Evolutionary conservation across 2,797 vertebrate species (phyloP).

Genomic region (Sebastes umbrosus): DNA sequence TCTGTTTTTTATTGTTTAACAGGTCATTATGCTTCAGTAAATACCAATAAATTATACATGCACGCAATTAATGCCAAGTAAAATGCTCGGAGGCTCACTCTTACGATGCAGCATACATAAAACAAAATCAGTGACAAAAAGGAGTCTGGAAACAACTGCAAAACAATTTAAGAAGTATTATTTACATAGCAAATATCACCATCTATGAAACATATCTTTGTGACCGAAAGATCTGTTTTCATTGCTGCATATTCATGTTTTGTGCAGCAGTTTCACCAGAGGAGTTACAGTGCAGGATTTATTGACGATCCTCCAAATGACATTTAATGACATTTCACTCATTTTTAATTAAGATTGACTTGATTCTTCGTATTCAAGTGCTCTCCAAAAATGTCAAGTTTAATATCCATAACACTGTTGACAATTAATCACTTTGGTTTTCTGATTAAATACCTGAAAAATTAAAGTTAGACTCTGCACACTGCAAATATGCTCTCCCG

Average conservation of each 20-base stretch:
- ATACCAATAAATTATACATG: conserved; percentile 19
- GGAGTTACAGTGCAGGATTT: neutral
- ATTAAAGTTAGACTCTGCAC: neutral
- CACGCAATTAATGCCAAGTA: neutral
- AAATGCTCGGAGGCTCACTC: neutral
- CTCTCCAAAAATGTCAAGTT: conserved; percentile 8
- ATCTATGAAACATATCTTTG: neutral
- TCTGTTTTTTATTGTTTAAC: conserved; percentile 10
- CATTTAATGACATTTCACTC: conserved; percentile 18
- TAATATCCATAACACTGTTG: neutral
- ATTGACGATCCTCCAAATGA: neutral
- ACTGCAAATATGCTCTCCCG: neutral
- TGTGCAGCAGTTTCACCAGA: neutral
- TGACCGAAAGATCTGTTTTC: neutral
- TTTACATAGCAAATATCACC: neutral
- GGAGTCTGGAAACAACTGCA: neutral
- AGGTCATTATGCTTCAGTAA: conserved; percentile 21
- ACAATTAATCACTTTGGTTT: conserved; percentile 14
- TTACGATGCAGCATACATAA: neutral
- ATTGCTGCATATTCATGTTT: neutral
- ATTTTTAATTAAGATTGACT: conserved; percentile 2
- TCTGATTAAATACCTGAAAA: neutral
- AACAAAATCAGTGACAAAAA: neutral
- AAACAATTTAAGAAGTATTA: neutral
- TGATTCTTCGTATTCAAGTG: neutral